phyloP scores from a whole-genome alignment of 2,797 vertebrate genomes.

The Gadopsis bispinosus region DNA sequence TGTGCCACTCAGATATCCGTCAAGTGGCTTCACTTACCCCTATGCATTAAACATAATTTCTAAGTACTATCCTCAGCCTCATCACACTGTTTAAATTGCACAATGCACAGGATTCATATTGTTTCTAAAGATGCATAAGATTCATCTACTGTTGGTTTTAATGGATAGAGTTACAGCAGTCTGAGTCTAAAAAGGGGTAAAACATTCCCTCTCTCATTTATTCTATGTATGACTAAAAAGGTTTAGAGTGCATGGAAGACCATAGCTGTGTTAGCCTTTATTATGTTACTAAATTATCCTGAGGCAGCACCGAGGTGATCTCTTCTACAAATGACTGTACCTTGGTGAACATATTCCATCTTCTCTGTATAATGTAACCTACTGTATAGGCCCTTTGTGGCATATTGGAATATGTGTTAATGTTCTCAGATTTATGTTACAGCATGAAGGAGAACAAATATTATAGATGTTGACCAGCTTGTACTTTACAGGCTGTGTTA shows the following conservation, averaged over 20 bases:
- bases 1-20: constrained; percentile 39
- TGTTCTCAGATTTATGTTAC: constrained; percentile 2
- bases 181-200: constrained; percentile 2
- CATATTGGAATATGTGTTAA: not conserved
- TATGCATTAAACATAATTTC: constrained; percentile 60
- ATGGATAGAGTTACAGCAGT: constrained; percentile 3
- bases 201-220: constrained; percentile 16
- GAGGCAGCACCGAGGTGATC: constrained; percentile 26
- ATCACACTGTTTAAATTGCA: constrained; percentile 4
- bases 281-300: constrained; percentile 29
- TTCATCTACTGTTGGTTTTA: constrained; percentile 5
- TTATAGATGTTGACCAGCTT: not conserved
- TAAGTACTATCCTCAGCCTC: constrained; percentile 25
- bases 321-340: not conserved
- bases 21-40: constrained; percentile 44
- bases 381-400: not conserved
- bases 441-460: not conserved
- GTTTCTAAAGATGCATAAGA: constrained; percentile 8
- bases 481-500: not conserved
- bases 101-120: constrained; percentile 28
- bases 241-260: constrained; percentile 13
- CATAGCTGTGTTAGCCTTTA: constrained; percentile 17
- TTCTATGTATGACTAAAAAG: constrained; percentile 19
- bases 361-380: constrained; percentile 1
- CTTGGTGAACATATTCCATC: constrained; percentile 15